phyloP scores from a whole-genome alignment of 2,888 invertebrate species.

The Gonocerus acuteangulatus region DNA sequence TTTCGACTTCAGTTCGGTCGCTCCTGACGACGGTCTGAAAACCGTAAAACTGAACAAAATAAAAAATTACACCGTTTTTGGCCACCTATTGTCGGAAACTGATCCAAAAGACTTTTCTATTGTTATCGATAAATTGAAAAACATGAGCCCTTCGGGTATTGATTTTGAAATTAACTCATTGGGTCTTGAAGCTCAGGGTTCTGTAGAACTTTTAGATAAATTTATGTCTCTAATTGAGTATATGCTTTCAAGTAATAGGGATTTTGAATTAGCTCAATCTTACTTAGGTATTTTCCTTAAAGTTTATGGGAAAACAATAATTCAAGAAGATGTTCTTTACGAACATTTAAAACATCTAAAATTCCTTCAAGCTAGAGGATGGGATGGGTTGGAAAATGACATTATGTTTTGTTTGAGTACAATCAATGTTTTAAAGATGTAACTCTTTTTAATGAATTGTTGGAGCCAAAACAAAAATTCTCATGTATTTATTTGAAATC shows the following conservation, averaged over 20 bases:
- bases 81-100: slow-evolving; percentile 53
- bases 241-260: slow-evolving; percentile 63
- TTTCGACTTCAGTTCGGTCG: slow-evolving; percentile 59
- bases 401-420: slow-evolving; percentile 68
- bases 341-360: slow-evolving; percentile 52
- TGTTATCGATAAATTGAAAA: slow-evolving; percentile 58
- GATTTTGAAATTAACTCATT: slow-evolving; percentile 81
- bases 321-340: slow-evolving; percentile 50
- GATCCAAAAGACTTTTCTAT: slow-evolving; percentile 49
- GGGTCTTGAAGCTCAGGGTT: slow-evolving; percentile 64
- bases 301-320: slow-evolving; percentile 58
- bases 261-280: slow-evolving; percentile 86
- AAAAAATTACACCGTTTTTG: slow-evolving; percentile 61
- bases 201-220: slow-evolving; percentile 60
- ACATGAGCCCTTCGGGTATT: slow-evolving; percentile 70
- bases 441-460: neutral
- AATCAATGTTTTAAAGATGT: slow-evolving; percentile 61
- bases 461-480: too few relatives aligned
- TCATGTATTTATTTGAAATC: too few relatives aligned
- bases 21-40: slow-evolving; percentile 43
- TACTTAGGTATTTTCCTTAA: slow-evolving; percentile 84
- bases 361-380: slow-evolving; percentile 53
- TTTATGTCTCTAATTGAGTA: slow-evolving; percentile 67
- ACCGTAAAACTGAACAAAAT: slow-evolving; percentile 48
- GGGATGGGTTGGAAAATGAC: slow-evolving; percentile 60